Evolutionary conservation across 1,140 invertebrate genomes (phyloP), one percentile per base, ranked within the genome.

Genomic region (Oncopodura yosiiana): DNA sequence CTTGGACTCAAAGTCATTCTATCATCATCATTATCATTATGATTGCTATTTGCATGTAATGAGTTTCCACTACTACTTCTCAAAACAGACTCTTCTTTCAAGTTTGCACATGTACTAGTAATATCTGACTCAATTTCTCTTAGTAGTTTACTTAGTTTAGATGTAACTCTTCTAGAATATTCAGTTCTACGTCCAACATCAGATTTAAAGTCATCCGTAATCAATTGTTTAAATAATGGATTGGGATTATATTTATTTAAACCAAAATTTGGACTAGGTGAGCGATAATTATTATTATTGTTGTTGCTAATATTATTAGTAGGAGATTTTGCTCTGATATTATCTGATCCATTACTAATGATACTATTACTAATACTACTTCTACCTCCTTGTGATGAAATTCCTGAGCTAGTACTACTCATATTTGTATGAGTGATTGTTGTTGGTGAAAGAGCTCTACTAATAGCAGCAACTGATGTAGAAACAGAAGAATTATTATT

Each of bases 181-280:
- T 62, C 61, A 8, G 56, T 50, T 27, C 59, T 62, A 29, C 53
- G 52, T 12, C 53, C 61, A 9, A 53, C 49, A 32, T 62, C 56
- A 3, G 49, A 44, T 30, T 43, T 41, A 29, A 53, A 51, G 5
- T 62, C 60, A 18, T 56, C 53, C 1, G 43, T 59, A 23, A 59
- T 53, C 4, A 62, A 39, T 27, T 62, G 56, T 32, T 62, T 62
- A 30, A 62, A 62, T 1, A 62, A 26, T 5, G 61, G 61, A 38
- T 62, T 62, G 4, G 61, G 61, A 36, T 62, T 62, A 26, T 62
- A 62, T 46, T 62, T 62, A 32, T 58, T 56, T 2, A 62, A 32
- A 16, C 24, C 38, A 3, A 27, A 29, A 18, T 9, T 11, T 29
- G 3, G 14, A 27, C 44, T 12, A 24, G 11, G 21, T 3, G 12